Conservation (phyloP, 1,140 invertebrate species). For the Meloidogyne hapla region DNA sequence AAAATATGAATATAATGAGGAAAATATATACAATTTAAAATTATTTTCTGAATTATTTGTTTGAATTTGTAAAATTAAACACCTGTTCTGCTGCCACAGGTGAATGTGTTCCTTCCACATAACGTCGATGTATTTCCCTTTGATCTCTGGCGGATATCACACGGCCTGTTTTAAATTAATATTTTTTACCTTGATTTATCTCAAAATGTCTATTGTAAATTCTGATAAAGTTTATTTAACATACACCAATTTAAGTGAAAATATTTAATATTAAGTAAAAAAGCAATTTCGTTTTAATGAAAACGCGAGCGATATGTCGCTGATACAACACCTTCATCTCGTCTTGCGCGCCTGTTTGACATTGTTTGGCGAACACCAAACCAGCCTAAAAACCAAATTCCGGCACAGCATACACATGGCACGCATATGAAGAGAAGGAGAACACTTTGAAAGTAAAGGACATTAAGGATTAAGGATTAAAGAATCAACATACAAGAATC, state of each 20-base stretch:
- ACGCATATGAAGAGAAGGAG: slow-evolving; percentile 44
- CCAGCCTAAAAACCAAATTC: slow-evolving; percentile 52
- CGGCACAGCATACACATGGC: slow-evolving; percentile 52
- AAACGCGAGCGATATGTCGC: slow-evolving; percentile 5
- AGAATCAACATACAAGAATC: slow-evolving; percentile 42
- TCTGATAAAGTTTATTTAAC: no score
- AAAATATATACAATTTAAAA: background rate
- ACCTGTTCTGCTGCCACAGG: slow-evolving; percentile 20
- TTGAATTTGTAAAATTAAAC: background rate
- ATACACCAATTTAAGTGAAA: no score
- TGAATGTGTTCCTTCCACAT: slow-evolving; percentile 5
- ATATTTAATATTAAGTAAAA: background rate
- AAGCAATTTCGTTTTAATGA: slow-evolving; percentile 9
- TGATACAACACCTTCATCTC: slow-evolving; percentile 8
- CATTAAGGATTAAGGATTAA: background rate
- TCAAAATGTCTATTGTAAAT: background rate
- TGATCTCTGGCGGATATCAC: slow-evolving; percentile 23
- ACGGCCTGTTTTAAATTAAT: background rate
- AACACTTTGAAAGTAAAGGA: slow-evolving; percentile 12
- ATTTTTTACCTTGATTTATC: background rate
- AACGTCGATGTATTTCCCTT: slow-evolving; percentile 20
- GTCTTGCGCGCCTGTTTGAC: slow-evolving; percentile 22
- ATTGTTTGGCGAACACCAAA: slow-evolving; percentile 49
- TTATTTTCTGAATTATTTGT: background rate
- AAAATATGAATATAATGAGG: background rate